Percentiles rank a stretch among this genome's conserved stretches.
Conservation (phyloP, 1,140 invertebrate species). For the Dufourea novaeangliae region DNA sequence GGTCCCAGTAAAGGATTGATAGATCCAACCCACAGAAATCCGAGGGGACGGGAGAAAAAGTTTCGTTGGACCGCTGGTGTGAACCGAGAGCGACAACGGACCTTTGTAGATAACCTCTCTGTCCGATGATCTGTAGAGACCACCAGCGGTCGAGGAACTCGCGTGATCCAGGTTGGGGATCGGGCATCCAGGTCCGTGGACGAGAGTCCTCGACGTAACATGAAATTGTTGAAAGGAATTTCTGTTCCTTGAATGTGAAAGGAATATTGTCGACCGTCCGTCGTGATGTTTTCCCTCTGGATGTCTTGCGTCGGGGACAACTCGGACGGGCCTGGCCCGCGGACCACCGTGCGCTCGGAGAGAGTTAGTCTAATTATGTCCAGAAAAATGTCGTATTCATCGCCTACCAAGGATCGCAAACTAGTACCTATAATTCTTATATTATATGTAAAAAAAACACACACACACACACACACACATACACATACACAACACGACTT, state of each 20-base stretch:
- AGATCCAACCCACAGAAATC: not conserved
- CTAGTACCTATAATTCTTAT: constrained; percentile 77
- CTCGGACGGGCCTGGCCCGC: not conserved
- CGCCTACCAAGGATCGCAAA: constrained; percentile 75
- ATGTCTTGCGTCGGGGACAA: not conserved
- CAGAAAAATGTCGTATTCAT: constrained; percentile 75
- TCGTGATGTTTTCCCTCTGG: not conserved
- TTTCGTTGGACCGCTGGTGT: not conserved
- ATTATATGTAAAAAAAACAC: constrained; percentile 72
- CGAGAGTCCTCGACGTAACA: too few species aligned
- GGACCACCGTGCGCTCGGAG: constrained; percentile 25
- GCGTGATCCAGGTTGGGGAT: not conserved
- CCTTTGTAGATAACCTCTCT: constrained; percentile 36
- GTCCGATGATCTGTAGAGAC: not conserved
- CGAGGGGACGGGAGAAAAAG: not conserved
- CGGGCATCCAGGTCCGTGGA: not conserved
- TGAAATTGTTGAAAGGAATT: not conserved
- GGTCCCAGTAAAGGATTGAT: constrained; percentile 6
- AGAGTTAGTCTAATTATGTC: constrained; percentile 57
- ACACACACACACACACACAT: too few species aligned
- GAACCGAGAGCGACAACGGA: not conserved
- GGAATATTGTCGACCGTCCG: too few species aligned
- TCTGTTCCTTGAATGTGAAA: not conserved
- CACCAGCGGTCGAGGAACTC: not conserved
- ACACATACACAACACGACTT: constrained; percentile 37